A percentile compares a stretch with the other conserved stretches of the same genome.
phyloP scores from a whole-genome alignment of 2,888 invertebrate genomes.

The Anarsia innoxiella region DNA sequence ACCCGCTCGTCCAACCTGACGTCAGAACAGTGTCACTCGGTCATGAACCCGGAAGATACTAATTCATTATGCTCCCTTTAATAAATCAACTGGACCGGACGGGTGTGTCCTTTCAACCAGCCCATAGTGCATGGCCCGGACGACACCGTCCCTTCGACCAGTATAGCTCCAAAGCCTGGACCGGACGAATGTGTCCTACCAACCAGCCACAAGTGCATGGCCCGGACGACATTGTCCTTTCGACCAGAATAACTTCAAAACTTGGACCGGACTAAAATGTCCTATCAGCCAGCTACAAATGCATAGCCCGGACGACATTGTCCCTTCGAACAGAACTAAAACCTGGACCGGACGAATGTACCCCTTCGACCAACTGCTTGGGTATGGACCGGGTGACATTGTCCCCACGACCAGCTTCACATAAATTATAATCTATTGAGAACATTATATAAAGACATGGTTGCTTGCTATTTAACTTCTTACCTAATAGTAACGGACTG shows the following conservation, averaged over 20 bases:
- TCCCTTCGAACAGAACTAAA: neutral
- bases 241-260: neutral
- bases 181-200: constrained; percentile 1
- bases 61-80: neutral
- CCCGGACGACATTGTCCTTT: constrained; percentile 2
- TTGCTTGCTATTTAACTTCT: too few relatives aligned
- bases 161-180: neutral
- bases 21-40: too few relatives aligned
- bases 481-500: neutral
- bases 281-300: neutral
- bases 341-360: constrained; percentile 1
- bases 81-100: constrained; percentile 1
- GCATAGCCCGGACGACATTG: constrained; percentile 1
- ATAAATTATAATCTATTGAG: neutral
- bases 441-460: too few relatives aligned
- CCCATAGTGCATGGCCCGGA: constrained; percentile 3
- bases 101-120: constrained; percentile 5
- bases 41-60: neutral
- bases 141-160: constrained; percentile 5
- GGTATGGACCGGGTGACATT: neutral
- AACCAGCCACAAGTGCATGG: constrained; percentile 1
- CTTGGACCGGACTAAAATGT: neutral
- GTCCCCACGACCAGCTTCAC: neutral
- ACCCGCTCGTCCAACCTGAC: too few relatives aligned
- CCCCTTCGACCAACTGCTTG: constrained; percentile 1